Percentiles rank a stretch among this genome's conserved stretches.
Evolutionary conservation across 2,113 vertebrate genomes (phyloP).

Genomic region (Taurulus bubalis): DNA sequence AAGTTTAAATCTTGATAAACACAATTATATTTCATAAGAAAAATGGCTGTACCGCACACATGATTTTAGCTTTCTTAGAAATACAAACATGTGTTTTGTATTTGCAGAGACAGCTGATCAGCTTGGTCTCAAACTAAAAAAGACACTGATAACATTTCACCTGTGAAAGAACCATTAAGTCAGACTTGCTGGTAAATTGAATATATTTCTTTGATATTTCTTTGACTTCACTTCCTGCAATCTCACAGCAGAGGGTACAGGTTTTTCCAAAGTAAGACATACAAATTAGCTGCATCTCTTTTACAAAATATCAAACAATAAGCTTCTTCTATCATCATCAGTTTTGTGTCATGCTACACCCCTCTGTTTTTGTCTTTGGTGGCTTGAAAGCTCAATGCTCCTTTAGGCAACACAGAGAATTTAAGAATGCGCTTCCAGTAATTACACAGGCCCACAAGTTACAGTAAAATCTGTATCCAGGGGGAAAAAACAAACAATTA

Average conservation of each 20-base stretch:
- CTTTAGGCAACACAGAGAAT: neutral
- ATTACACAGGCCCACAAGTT: neutral
- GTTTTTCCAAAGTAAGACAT: neutral
- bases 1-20: neutral
- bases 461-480: neutral
- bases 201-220: neutral
- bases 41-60: too few species aligned
- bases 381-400: neutral
- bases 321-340: neutral
- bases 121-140: neutral
- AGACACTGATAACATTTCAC: neutral
- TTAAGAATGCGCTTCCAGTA: neutral
- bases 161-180: neutral
- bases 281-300: neutral
- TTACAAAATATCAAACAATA: neutral
- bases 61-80: neutral
- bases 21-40: neutral
- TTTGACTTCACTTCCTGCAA: neutral
- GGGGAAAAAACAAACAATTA: neutral
- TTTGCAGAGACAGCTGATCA: neutral
- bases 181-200: neutral
- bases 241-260: neutral
- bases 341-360: neutral
- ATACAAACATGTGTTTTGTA: neutral
- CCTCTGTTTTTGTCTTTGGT: neutral